A percentile compares a stretch with the other conserved stretches of the same genome.
phyloP scores from a whole-genome alignment of 2,113 vertebrate genomes.

The Corythoichthys haematopterus region DNA sequence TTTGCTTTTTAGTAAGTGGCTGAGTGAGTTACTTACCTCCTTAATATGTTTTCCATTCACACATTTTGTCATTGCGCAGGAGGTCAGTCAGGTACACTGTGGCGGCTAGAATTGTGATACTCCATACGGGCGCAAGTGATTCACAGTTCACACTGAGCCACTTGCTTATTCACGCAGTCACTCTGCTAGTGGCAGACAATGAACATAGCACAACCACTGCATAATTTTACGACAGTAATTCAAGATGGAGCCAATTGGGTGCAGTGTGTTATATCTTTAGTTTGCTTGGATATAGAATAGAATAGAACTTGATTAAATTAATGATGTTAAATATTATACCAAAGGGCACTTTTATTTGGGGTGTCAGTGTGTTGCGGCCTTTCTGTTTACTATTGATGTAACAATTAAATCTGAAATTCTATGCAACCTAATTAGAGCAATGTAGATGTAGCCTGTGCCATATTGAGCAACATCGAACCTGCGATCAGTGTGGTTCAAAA shows the following conservation, averaged over 20 bases:
- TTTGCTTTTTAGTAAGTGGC: background rate
- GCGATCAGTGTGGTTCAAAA: constrained; percentile 3
- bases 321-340: background rate
- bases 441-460: background rate
- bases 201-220: background rate
- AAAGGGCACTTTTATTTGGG: background rate
- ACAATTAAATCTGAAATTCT: background rate
- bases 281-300: background rate
- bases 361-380: background rate
- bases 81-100: background rate
- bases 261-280: background rate
- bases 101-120: background rate
- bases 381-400: background rate
- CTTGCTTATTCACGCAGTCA: background rate
- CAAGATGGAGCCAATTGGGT: background rate
- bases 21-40: background rate
- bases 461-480: background rate
- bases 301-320: too few species aligned
- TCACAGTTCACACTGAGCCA: background rate
- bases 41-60: constrained; percentile 3
- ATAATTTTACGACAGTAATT: background rate
- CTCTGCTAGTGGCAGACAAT: background rate
- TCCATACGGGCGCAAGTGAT: background rate
- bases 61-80: background rate
- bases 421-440: background rate